Evolutionary conservation across 2,797 vertebrate species (phyloP).

Genomic region (Babyrousa celebensis): DNA sequence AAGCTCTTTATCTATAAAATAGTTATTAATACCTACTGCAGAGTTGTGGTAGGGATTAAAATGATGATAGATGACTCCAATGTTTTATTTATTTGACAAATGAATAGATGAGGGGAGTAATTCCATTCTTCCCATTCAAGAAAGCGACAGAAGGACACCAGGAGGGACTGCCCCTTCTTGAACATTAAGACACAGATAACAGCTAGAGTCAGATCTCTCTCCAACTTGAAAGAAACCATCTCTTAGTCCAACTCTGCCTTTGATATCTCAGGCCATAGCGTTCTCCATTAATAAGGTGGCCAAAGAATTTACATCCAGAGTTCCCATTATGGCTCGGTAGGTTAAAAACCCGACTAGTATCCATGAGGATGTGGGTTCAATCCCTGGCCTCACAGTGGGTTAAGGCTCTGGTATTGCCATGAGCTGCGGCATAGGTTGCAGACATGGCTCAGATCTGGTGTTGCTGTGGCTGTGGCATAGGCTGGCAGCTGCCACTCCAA

Average conservation of each 20-base stretch:
- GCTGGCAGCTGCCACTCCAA: too few relatives aligned
- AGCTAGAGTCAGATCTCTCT: not conserved
- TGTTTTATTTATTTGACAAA: not conserved
- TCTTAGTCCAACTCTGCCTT: not conserved
- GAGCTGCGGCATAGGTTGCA: too few relatives aligned
- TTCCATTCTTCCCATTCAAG: not conserved
- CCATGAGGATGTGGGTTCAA: too few relatives aligned
- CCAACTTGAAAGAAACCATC: not conserved
- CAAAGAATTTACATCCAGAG: not conserved
- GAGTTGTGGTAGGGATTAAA: not conserved
- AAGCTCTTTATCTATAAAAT: conserved; percentile 31
- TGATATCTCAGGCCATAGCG: not conserved
- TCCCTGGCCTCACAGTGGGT: too few relatives aligned
- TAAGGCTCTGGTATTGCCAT: too few relatives aligned
- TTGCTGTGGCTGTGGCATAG: too few relatives aligned
- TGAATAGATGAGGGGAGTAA: conserved; percentile 14
- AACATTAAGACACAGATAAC: not conserved
- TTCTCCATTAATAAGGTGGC: not conserved
- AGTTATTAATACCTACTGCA: not conserved
- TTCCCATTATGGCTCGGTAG: too few relatives aligned
- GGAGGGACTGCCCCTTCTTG: not conserved
- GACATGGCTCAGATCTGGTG: too few relatives aligned
- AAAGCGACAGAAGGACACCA: not conserved
- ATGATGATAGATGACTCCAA: not conserved
- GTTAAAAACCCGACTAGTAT: too few relatives aligned